Percentiles rank a stretch among this genome's conserved stretches.
These are phyloP conservation scores for Monochamus saltuarius DNA, from an alignment of 1,140 invertebrate genomes.

Conservation along the genomic window DNA sequence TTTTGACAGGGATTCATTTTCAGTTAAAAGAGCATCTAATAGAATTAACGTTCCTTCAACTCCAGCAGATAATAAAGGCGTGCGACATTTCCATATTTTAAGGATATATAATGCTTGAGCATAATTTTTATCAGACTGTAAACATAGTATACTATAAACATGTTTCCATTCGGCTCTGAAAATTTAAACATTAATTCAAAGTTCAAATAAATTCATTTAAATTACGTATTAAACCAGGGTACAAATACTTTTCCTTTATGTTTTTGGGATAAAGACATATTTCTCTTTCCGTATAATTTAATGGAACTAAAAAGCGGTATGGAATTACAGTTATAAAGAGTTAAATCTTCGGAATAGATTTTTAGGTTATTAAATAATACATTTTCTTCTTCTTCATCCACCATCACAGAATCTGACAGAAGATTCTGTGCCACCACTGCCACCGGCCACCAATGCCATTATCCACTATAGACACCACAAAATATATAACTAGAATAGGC, in stretches of 20 bases:
- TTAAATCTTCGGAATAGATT: too few species aligned
- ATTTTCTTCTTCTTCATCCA: too few species aligned
- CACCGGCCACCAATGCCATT: too few species aligned
- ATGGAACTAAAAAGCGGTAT: too few species aligned
- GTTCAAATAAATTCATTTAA: constrained; percentile 16
- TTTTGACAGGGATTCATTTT: constrained; percentile 22
- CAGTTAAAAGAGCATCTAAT: constrained; percentile 55
- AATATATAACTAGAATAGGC: too few species aligned
- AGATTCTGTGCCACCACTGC: too few species aligned
- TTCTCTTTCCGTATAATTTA: background rate
- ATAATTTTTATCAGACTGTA: constrained; percentile 49
- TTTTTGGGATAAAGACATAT: constrained; percentile 46
- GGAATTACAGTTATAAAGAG: too few species aligned
- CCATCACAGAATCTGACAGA: too few species aligned
- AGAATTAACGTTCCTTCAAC: constrained; percentile 67
- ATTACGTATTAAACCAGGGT: constrained; percentile 46
- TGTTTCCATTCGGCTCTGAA: constrained; percentile 58
- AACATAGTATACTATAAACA: constrained; percentile 59
- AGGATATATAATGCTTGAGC: constrained; percentile 57
- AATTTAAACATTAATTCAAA: constrained; percentile 6
- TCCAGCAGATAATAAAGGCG: constrained; percentile 64
- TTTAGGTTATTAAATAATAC: too few species aligned
- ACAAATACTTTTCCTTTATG: constrained; percentile 39
- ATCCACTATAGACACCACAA: too few species aligned
- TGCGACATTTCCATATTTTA: constrained; percentile 63